A percentile compares a stretch with the other conserved stretches of the same genome.
Evolutionary conservation across 2,888 invertebrate genomes (phyloP).

Genomic region (Drosophila kambysellisi): DNA sequence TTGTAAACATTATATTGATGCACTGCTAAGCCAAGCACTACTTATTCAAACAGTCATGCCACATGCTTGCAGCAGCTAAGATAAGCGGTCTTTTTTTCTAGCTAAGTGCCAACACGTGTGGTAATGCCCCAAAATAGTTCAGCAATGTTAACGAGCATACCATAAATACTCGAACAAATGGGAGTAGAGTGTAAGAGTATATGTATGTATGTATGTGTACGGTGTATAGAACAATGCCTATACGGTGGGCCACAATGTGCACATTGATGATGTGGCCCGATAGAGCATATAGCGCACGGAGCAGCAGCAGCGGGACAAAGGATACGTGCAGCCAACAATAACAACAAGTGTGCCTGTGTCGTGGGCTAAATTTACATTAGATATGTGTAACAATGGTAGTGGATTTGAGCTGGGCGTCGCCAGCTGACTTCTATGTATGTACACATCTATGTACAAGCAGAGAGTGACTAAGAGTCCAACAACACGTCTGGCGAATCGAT

Average conservation of each 20-base stretch:
- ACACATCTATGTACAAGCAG: background rate
- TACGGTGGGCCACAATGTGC: conserved; percentile 20
- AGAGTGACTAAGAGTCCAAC: conserved; percentile 54
- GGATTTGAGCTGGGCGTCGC: conserved; percentile 49
- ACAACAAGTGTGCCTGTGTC: conserved; percentile 56
- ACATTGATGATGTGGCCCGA: conserved; percentile 45
- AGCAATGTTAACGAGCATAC: conserved; percentile 26
- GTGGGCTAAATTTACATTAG: conserved; percentile 42
- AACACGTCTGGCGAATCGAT: conserved; percentile 67
- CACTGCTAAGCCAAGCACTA: background rate
- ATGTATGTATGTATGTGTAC: conserved; percentile 1
- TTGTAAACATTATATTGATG: background rate
- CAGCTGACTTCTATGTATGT: conserved; percentile 63
- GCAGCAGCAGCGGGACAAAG: conserved; percentile 26
- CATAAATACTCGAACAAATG: conserved; percentile 13
- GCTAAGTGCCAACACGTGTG: conserved; percentile 13
- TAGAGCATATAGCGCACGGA: conserved; percentile 30
- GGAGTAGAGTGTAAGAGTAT: background rate
- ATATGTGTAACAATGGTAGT: conserved; percentile 54
- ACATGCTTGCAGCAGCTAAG: conserved; percentile 3
- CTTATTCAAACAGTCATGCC: conserved; percentile 11
- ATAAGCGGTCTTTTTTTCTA: conserved; percentile 1
- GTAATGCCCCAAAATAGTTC: conserved; percentile 9
- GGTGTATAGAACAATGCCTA: conserved; percentile 22
- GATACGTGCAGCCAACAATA: conserved; percentile 53